Conservation (phyloP, 2,797 vertebrate species). For the Sebastes hubbsi region DNA sequence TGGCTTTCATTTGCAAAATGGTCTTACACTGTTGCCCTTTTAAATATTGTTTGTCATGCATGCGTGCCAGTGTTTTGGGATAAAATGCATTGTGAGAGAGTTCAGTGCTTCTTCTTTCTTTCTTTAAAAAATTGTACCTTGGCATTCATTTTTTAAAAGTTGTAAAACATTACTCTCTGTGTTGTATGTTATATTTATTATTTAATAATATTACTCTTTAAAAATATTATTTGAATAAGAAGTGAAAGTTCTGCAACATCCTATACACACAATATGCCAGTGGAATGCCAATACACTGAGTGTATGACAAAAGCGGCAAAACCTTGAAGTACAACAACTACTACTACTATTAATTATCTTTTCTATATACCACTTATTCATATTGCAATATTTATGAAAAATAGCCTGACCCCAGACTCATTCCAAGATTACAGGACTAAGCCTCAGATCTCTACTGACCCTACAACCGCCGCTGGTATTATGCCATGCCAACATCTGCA, state of each 20-base stretch:
- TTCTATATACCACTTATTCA: not conserved
- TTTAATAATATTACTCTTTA: not conserved
- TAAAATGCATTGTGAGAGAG: not conserved
- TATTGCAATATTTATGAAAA: not conserved
- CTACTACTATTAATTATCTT: not conserved
- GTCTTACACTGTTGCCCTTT: not conserved
- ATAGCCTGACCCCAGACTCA: not conserved
- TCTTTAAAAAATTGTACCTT: not conserved
- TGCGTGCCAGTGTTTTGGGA: not conserved
- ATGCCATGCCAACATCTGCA: not conserved
- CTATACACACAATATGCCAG: not conserved
- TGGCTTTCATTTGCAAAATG: conserved; percentile 33
- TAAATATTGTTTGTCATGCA: conserved; percentile 33
- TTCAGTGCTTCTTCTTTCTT: not conserved
- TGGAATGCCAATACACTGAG: no score
- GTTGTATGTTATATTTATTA: not conserved
- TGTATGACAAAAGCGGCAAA: not conserved
- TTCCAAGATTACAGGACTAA: not conserved
- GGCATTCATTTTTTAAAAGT: not conserved
- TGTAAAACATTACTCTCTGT: not conserved
- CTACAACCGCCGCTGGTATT: not conserved
- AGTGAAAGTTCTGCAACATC: not conserved
- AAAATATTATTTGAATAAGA: not conserved
- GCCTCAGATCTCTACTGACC: not conserved
- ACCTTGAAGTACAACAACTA: not conserved